These are phyloP conservation scores for Aplodontia rufa DNA, from an alignment of 2,113 vertebrate species.

Conservation along the genomic window DNA sequence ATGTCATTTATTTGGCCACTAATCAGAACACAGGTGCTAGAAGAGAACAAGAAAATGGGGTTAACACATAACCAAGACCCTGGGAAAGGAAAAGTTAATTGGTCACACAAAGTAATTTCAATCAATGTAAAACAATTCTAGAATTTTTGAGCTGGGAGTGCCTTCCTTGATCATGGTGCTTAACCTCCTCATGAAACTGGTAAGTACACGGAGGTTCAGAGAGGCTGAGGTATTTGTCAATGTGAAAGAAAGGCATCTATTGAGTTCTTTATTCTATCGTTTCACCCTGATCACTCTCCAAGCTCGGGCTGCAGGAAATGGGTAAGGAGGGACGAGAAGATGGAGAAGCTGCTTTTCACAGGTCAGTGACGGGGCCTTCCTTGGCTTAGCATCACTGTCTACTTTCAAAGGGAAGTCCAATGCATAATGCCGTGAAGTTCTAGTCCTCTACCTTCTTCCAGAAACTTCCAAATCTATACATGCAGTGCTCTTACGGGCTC, in stretches of 20 bases:
- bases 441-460: neutral
- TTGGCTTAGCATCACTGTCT: neutral
- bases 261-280: neutral
- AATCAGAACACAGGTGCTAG: slow-evolving; percentile 45
- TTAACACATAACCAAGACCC: neutral
- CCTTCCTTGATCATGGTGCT: neutral
- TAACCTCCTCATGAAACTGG: neutral
- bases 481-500: neutral
- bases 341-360: no score
- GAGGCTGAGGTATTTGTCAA: neutral
- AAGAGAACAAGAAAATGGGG: slow-evolving; percentile 13
- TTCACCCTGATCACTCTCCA: neutral
- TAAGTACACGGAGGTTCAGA: neutral
- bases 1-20: slow-evolving; percentile 2
- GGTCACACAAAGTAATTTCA: neutral
- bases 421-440: neutral
- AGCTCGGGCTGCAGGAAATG: neutral
- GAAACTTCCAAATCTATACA: neutral
- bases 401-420: neutral
- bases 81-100: neutral
- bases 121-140: neutral
- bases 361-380: fast-evolving
- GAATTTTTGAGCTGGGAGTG: neutral
- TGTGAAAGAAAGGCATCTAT: neutral
- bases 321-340: neutral